Evolutionary conservation across 1,140 invertebrate species (phyloP).

Genomic region (Rhagoletis zephyria): DNA sequence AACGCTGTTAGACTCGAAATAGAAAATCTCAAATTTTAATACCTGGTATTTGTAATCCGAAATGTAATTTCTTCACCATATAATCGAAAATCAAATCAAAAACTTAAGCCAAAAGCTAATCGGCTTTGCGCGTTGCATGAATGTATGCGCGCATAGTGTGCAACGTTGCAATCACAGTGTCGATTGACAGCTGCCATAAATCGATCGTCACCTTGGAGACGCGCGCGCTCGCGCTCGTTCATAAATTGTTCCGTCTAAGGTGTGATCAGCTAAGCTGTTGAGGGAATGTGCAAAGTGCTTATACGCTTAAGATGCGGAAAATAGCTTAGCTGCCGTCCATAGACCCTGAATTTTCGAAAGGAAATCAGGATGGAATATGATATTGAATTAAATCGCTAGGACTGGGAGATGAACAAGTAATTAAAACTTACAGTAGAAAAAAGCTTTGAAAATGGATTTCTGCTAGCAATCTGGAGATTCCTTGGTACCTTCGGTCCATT

Average conservation of each 20-base stretch:
- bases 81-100: conserved; percentile 48
- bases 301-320: neutral
- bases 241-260: neutral
- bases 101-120: conserved; percentile 24
- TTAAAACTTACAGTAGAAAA: no score
- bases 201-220: conserved; percentile 46
- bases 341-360: no score
- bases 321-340: neutral
- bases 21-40: conserved; percentile 19
- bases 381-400: no score
- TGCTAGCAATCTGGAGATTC: no score
- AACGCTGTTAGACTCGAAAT: neutral
- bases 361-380: no score
- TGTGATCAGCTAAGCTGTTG: conserved; percentile 11
- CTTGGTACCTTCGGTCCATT: no score
- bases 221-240: neutral
- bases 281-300: neutral
- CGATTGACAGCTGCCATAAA: conserved; percentile 49
- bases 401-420: no score
- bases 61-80: conserved; percentile 25
- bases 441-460: no score
- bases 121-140: neutral
- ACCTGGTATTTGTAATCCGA: conserved; percentile 32
- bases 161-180: neutral
- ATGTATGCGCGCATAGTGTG: neutral